Evolutionary conservation across 2,113 vertebrate genomes (phyloP).

Genomic region (Muscicapa adusta): DNA sequence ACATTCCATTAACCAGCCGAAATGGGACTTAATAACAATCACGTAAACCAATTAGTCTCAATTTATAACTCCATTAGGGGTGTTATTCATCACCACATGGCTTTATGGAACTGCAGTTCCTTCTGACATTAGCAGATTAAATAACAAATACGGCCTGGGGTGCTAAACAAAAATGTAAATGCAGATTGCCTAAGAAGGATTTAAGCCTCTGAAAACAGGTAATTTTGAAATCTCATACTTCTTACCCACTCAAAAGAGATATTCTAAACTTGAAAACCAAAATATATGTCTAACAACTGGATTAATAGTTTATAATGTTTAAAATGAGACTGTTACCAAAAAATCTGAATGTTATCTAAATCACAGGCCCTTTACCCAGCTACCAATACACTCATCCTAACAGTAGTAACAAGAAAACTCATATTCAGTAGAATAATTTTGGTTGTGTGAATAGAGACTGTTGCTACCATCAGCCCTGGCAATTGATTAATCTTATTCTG

Average conservation of each 20-base stretch:
- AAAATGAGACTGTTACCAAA: not conserved
- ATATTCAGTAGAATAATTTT: not conserved
- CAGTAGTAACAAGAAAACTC: not conserved
- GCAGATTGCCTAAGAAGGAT: conserved; percentile 4
- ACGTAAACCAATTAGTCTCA: conserved; percentile 76
- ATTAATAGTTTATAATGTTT: not conserved
- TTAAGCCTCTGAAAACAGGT: not conserved
- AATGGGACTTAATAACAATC: conserved; percentile 75
- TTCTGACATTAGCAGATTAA: conserved; percentile 68
- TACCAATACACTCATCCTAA: not conserved
- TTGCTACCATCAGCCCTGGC: not conserved
- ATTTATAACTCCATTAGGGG: conserved; percentile 74
- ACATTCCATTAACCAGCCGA: conserved; percentile 75
- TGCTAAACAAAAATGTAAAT: conserved; percentile 62
- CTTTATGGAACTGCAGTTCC: conserved; percentile 47
- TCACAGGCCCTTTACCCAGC: not conserved
- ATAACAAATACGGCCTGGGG: conserved; percentile 59
- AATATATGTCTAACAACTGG: not conserved
- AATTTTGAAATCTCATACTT: not conserved
- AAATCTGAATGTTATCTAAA: not conserved
- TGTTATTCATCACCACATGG: conserved; percentile 64
- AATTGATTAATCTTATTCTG: not conserved
- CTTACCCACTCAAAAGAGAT: not conserved
- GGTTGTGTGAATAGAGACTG: not conserved
- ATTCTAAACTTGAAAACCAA: not conserved